These are phyloP conservation scores for Pelusios castaneus DNA, from an alignment of 2,113 vertebrate genomes.

Conservation along the genomic window DNA sequence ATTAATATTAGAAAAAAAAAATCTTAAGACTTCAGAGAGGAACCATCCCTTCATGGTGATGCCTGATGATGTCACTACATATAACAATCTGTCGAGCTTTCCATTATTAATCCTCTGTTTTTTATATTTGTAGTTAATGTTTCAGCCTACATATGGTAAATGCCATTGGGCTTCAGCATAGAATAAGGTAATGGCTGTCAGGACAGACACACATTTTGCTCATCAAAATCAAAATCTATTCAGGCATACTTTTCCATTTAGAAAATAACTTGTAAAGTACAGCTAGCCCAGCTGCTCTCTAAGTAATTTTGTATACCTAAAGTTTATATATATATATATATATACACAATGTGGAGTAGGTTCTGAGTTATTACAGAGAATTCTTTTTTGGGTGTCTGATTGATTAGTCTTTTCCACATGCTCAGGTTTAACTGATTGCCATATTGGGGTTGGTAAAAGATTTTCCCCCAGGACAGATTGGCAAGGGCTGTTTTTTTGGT, in stretches of 20 bases:
- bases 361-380: too few relatives aligned
- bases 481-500: too few relatives aligned
- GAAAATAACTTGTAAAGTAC: background rate
- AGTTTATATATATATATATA: too few relatives aligned
- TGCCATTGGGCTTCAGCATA: background rate
- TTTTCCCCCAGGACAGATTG: too few relatives aligned
- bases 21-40: background rate
- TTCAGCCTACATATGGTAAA: background rate
- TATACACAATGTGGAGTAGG: too few relatives aligned
- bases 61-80: slow-evolving; percentile 11
- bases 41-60: background rate
- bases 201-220: slow-evolving; percentile 12
- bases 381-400: too few relatives aligned
- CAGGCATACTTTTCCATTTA: slow-evolving; percentile 9
- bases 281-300: background rate
- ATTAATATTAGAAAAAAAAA: background rate
- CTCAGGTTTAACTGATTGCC: too few relatives aligned
- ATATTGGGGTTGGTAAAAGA: too few relatives aligned
- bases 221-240: slow-evolving; percentile 32
- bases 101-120: background rate
- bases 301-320: background rate
- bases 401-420: too few relatives aligned
- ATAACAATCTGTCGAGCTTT: slow-evolving; percentile 31
- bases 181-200: slow-evolving; percentile 23
- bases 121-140: background rate